A percentile compares a stretch with the other conserved stretches of the same genome.
phyloP scores from a whole-genome alignment of 2,113 vertebrate genomes.

The Sminthopsis crassicaudata region DNA sequence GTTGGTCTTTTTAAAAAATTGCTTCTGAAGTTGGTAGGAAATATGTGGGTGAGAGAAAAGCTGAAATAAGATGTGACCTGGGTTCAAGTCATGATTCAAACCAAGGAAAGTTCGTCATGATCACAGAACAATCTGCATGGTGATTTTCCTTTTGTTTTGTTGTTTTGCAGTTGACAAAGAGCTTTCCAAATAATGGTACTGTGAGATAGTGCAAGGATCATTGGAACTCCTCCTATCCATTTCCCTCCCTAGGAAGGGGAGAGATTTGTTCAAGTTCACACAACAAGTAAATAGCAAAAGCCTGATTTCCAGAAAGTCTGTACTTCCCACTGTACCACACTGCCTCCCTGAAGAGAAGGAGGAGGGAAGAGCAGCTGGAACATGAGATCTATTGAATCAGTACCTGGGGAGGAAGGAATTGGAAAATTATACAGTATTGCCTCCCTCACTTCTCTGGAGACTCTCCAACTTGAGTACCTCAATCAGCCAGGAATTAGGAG shows the following conservation, averaged over 20 bases:
- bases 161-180: neutral
- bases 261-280: neutral
- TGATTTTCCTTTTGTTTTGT: too few relatives aligned
- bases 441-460: neutral
- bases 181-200: neutral
- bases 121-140: neutral
- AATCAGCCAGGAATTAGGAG: neutral
- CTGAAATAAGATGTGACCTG: neutral
- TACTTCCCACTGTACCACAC: neutral
- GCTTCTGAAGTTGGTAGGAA: neutral
- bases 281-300: neutral
- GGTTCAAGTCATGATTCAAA: neutral
- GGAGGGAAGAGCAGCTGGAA: neutral
- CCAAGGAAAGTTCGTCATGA: neutral
- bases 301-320: neutral
- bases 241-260: neutral
- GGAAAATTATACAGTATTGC: neutral
- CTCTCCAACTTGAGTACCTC: neutral
- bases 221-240: neutral
- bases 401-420: neutral
- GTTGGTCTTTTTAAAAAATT: neutral
- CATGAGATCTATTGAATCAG: neutral
- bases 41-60: neutral
- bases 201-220: neutral
- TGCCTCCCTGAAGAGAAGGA: neutral